Evolutionary conservation across 2,888 invertebrate genomes (phyloP).

Genomic region (Drosophila fulvimacula): DNA sequence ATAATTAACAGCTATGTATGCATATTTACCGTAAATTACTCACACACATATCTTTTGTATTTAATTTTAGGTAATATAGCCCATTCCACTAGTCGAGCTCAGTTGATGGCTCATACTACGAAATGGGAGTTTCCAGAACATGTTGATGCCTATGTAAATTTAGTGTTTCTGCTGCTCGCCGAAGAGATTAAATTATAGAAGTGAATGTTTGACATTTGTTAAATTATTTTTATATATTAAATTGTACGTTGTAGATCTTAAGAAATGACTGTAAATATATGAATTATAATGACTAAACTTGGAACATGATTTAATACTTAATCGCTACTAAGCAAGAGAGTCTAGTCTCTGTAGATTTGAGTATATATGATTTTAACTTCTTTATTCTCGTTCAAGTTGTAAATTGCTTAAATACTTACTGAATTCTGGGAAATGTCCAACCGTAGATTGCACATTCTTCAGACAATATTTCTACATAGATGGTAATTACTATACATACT

Average conservation of each 20-base stretch:
- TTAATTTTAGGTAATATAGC: slow-evolving; percentile 55
- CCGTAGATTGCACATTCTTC: neutral
- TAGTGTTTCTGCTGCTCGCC: slow-evolving; percentile 72
- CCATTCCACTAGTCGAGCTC: slow-evolving; percentile 70
- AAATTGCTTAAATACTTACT: neutral
- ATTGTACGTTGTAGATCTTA: neutral
- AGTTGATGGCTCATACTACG: slow-evolving; percentile 72
- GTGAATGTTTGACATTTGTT: neutral
- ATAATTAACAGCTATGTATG: neutral
- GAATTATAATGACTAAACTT: neutral
- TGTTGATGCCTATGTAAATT: slow-evolving; percentile 71
- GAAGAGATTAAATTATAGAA: slow-evolving; percentile 68
- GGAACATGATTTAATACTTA: neutral
- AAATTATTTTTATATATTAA: neutral
- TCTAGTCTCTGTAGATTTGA: neutral
- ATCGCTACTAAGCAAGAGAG: neutral
- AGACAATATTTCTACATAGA: neutral
- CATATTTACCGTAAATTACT: neutral
- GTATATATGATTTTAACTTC: neutral
- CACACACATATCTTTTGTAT: neutral
- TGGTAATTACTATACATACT: neutral
- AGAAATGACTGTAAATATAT: neutral
- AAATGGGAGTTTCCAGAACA: slow-evolving; percentile 82
- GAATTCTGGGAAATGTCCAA: neutral
- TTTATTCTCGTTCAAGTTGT: neutral